Evolutionary conservation across 2,797 vertebrate genomes (phyloP).

Genomic region (Falco berigora): DNA sequence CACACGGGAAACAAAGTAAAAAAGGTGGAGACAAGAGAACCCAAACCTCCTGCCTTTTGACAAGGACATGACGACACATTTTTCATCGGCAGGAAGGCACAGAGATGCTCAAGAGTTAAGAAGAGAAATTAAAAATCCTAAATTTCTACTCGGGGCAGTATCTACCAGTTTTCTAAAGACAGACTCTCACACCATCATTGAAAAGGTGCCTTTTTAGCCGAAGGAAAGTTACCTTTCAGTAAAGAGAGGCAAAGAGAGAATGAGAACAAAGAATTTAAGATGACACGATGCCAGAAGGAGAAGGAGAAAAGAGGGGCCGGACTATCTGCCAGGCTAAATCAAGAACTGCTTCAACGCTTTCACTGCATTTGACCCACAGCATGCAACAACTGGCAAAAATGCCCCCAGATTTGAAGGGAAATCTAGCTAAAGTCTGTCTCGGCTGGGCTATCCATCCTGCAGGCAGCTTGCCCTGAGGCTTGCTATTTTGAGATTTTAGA

Average conservation of each 20-base stretch:
- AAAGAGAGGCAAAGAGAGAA: neutral
- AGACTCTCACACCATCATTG: rapidly evolving
- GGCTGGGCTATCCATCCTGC: constrained; percentile 45
- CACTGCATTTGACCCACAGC: neutral
- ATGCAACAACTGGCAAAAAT: constrained; percentile 21
- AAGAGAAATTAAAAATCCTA: neutral
- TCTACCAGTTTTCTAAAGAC: neutral
- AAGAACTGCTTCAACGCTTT: neutral
- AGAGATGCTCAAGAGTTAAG: neutral
- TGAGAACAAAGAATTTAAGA: neutral
- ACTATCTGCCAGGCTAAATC: constrained; percentile 12
- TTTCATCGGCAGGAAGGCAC: neutral
- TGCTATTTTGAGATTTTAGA: constrained; percentile 27
- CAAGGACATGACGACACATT: rapidly evolving
- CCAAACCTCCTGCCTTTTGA: neutral
- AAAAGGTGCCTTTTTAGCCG: neutral
- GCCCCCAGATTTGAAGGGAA: neutral
- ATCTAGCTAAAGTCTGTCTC: neutral
- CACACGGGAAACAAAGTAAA: neutral
- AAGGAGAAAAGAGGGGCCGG: neutral
- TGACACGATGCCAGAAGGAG: neutral
- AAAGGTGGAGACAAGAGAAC: neutral
- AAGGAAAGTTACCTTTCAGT: neutral
- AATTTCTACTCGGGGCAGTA: neutral
- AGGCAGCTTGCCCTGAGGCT: constrained; percentile 12